Percentiles rank a stretch among this genome's conserved stretches.
phyloP scores from a whole-genome alignment of 1,140 invertebrate genomes.

The Sinonovacula constricta region DNA sequence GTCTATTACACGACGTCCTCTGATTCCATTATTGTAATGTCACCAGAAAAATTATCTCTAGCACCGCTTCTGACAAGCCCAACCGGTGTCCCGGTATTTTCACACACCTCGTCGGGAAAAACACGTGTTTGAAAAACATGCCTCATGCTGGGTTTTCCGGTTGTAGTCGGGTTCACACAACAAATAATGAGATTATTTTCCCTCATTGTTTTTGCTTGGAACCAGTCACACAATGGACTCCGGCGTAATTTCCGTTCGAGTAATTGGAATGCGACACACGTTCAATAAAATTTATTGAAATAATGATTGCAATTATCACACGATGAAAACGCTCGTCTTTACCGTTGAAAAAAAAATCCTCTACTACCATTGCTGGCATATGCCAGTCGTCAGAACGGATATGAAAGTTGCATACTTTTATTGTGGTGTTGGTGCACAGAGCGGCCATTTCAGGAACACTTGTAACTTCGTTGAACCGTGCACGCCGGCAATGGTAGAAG shows the following conservation, averaged over 20 bases:
- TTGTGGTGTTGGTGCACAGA: too few relatives aligned
- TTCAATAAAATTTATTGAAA: slow-evolving; percentile 38
- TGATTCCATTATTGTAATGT: not conserved
- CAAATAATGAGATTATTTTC: slow-evolving; percentile 46
- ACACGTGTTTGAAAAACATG: slow-evolving; percentile 39
- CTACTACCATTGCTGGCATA: too few relatives aligned
- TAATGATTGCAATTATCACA: slow-evolving; percentile 39
- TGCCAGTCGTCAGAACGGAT: too few relatives aligned
- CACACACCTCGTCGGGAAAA: not conserved
- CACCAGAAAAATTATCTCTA: not conserved
- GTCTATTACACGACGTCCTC: not conserved
- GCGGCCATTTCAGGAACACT: too few relatives aligned
- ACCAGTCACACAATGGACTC: slow-evolving; percentile 29
- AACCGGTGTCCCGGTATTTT: not conserved
- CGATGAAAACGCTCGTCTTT: too few relatives aligned
- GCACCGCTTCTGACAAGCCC: not conserved
- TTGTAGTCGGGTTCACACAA: slow-evolving; percentile 24
- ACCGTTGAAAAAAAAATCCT: too few relatives aligned
- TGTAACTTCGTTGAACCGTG: too few relatives aligned
- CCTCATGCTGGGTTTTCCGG: slow-evolving; percentile 27
- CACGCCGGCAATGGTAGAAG: too few relatives aligned
- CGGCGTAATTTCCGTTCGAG: slow-evolving; percentile 46
- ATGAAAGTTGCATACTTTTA: too few relatives aligned
- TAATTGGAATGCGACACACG: slow-evolving; percentile 25
- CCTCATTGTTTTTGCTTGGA: slow-evolving; percentile 54